phyloP scores from a whole-genome alignment of 1,140 invertebrate genomes.

The Bombus picipes region DNA sequence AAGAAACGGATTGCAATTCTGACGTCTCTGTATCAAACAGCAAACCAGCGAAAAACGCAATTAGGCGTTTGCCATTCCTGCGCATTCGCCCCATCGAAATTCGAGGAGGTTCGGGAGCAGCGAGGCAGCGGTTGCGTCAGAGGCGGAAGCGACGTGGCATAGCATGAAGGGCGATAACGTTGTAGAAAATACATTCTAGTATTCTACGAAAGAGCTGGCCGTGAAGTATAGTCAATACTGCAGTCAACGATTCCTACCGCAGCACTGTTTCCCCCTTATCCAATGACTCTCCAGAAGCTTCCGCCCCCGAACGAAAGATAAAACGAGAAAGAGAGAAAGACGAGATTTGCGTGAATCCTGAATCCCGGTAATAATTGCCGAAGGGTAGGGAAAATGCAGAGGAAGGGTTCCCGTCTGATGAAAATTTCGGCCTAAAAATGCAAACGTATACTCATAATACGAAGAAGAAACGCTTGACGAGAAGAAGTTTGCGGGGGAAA shows the following conservation, averaged over 20 bases:
- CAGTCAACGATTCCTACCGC: conserved; percentile 48
- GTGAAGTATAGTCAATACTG: conserved; percentile 62
- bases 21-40: not conserved
- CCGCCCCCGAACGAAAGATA: conserved; percentile 40
- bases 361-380: conserved; percentile 62
- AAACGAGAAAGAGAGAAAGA: conserved; percentile 42
- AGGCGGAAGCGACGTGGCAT: not conserved
- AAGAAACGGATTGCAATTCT: not conserved
- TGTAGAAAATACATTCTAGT: conserved; percentile 61
- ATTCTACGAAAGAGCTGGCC: conserved; percentile 49
- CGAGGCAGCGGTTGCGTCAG: not conserved
- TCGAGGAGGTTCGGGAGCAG: not conserved
- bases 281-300: conserved; percentile 44
- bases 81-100: conserved; percentile 26
- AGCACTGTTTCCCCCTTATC: conserved; percentile 52
- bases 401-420: conserved; percentile 57
- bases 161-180: conserved; percentile 64
- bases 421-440: conserved; percentile 55
- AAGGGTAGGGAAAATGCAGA: conserved; percentile 50
- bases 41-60: not conserved
- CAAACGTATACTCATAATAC: conserved; percentile 35
- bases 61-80: conserved; percentile 16
- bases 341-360: conserved; percentile 58
- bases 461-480: not conserved
- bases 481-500: not conserved